These are phyloP conservation scores for Drosophila bifasciata DNA, from an alignment of 1,140 invertebrate species.

Conservation along the genomic window DNA sequence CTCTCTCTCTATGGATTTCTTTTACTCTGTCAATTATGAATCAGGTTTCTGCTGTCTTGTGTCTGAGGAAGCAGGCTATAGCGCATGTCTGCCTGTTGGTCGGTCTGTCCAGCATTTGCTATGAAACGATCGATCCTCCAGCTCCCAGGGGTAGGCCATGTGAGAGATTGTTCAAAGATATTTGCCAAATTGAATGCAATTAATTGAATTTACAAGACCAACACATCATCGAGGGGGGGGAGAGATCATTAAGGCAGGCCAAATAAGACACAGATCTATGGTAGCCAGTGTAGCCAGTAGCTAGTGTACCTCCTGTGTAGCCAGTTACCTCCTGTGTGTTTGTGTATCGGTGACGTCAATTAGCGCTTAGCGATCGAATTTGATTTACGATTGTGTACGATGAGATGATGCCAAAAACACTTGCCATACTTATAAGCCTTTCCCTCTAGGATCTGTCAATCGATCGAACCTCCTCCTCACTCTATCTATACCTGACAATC, in stretches of 20 bases:
- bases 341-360: conserved; percentile 19
- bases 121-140: not conserved
- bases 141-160: conserved; percentile 4
- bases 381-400: conserved; percentile 12
- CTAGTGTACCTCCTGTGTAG: no score
- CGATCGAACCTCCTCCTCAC: conserved; percentile 1
- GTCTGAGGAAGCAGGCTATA: no score
- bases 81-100: no score
- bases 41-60: conserved; percentile 39
- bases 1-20: no score
- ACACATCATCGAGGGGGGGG: conserved; percentile 11
- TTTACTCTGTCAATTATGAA: conserved; percentile 1
- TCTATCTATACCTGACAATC: conserved; percentile 5
- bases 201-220: conserved; percentile 49
- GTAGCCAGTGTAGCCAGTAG: no score
- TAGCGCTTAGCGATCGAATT: conserved; percentile 1
- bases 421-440: conserved; percentile 39
- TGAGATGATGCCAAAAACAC: conserved; percentile 4
- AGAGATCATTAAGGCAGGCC: conserved; percentile 9
- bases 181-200: conserved; percentile 43
- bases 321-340: no score
- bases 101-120: not conserved
- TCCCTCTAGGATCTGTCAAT: conserved; percentile 47
- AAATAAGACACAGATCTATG: not conserved
- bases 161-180: not conserved